phyloP scores from a whole-genome alignment of 2,797 vertebrate species.

The Coracias cyanogaster region DNA sequence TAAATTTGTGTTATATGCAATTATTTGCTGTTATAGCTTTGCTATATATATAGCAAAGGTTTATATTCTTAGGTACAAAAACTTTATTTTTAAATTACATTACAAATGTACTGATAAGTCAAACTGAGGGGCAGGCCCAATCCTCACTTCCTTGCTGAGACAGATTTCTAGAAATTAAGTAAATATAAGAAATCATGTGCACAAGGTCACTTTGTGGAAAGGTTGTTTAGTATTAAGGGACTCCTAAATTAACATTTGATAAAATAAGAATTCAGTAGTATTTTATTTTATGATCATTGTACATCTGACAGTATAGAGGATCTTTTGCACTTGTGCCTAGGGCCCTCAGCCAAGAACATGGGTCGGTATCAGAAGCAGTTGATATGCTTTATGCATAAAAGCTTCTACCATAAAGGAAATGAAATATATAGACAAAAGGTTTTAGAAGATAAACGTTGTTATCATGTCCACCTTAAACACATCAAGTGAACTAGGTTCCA shows the following conservation, averaged over 20 bases:
- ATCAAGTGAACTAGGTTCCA: not conserved
- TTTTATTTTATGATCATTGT: not conserved
- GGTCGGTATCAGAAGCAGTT: not conserved
- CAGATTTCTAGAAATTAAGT: not conserved
- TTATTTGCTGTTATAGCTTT: not conserved
- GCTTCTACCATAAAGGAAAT: not conserved
- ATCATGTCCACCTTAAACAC: not conserved
- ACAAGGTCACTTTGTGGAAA: not conserved
- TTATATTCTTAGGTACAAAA: not conserved
- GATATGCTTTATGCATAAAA: not conserved
- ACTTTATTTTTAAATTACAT: not conserved
- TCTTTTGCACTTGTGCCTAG: not conserved
- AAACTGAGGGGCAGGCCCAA: not conserved
- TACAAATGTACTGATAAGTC: not conserved
- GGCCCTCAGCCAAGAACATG: not conserved
- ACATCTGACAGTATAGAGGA: not conserved
- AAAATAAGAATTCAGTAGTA: not conserved
- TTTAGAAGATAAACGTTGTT: not conserved
- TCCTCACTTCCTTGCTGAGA: not conserved
- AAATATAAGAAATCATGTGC: not conserved
- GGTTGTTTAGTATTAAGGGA: not conserved
- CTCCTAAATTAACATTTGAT: not conserved
- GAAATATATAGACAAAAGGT: not conserved
- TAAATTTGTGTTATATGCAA: not conserved
- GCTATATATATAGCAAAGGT: not conserved